A percentile compares a stretch with the other conserved stretches of the same genome.
Conservation (phyloP, 1,140 invertebrate genomes). For the Hycleus cichorii region DNA sequence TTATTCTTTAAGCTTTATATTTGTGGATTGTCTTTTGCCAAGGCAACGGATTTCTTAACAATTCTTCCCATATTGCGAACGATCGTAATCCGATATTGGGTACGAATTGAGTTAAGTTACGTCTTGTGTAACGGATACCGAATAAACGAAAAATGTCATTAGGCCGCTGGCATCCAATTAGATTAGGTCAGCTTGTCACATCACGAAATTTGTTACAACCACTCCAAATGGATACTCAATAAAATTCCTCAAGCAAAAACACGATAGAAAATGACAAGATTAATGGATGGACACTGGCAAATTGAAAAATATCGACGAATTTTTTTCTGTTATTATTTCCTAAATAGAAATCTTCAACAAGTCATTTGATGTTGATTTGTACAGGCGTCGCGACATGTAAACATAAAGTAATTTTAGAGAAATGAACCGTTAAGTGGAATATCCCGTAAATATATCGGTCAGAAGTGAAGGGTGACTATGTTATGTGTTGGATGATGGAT, state of each 20-base stretch:
- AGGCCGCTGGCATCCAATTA: constrained; percentile 33
- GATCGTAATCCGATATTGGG: constrained; percentile 36
- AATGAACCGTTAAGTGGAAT: too few relatives aligned
- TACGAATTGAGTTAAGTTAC: constrained; percentile 33
- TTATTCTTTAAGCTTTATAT: constrained; percentile 11
- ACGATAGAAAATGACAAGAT: constrained; percentile 8
- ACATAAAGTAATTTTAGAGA: too few relatives aligned
- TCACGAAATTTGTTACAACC: constrained; percentile 13
- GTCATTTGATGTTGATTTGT: too few relatives aligned
- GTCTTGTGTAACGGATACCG: constrained; percentile 22
- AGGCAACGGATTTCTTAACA: constrained; percentile 37
- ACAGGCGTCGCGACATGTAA: too few relatives aligned
- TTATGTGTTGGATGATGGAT: constrained; percentile 28
- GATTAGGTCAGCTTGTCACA: constrained; percentile 25
- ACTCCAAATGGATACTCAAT: constrained; percentile 14
- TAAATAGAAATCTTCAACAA: too few relatives aligned
- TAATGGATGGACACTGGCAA: constrained; percentile 4
- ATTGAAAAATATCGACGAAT: too few relatives aligned
- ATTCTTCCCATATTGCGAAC: constrained; percentile 32
- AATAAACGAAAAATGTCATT: constrained; percentile 38
- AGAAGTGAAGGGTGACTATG: too few relatives aligned
- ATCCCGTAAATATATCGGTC: too few relatives aligned
- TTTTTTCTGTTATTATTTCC: too few relatives aligned
- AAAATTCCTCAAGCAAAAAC: constrained; percentile 12
- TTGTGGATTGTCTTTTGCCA: constrained; percentile 22